Base-by-base conservation (phyloP, 1,140 invertebrate genomes). In the Piezodorus guildinii region DNA sequence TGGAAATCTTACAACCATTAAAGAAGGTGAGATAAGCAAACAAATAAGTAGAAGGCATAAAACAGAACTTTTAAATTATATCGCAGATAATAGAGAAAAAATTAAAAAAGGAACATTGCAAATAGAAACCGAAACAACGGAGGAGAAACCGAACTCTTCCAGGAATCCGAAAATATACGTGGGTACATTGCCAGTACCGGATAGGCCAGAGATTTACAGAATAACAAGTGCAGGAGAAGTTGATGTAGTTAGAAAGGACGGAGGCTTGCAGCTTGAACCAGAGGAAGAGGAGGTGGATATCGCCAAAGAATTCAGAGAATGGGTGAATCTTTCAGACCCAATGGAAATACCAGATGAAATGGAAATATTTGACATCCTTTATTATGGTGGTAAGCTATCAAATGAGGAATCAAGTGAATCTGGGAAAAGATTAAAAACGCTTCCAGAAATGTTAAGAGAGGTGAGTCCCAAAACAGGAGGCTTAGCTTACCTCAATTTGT, bases 141-240 rank as follows among this genome's bases (percentile, higher is more conserved):
- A 10, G 12, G 6, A 39, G 34, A 39, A 39, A 39, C 34, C 34
- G 12, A 39, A 12, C 3, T 4, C 34, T 39, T 39, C 34, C 1
- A 39, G 12, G 12, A 12, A 39, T 39, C 34, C 12, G 6, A 1
- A n/a, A 49, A 14, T 56, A 16, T 56, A 23, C 14, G 52, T 56
- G 6, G 52, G 52, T 23, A 56, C 52, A 25, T 56, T 56, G 3
- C 52, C 52, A 23, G 52, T 56, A 23, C 17, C 17, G 23, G 52
- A 25, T 1, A 56, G 21, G 14, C 52, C 52, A 56, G 52, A 56
- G 12, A 9, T 23, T 25, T 23, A 23, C 12, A 19, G 23, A 21
- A 56, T 56, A 17, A 56, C 52, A 56, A 56, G 19, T 25, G 23
- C 25, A 15, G 52, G 52, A 10, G 52, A 56, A 25, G 17, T 56